phyloP scores from a whole-genome alignment of 1,140 invertebrate genomes.

The Apis cerana region DNA sequence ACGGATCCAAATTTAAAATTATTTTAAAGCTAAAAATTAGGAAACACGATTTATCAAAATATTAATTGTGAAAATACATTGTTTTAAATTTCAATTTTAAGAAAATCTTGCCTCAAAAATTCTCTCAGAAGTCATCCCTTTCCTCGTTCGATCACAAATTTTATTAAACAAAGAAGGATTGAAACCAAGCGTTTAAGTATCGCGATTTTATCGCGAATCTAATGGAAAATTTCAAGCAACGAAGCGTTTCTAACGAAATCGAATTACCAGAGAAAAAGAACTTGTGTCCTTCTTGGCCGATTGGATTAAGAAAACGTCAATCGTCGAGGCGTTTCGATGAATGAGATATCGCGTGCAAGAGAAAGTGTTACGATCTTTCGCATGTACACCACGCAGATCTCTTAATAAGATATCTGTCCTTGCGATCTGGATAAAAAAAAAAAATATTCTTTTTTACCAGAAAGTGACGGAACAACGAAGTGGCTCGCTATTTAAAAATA shows the following conservation, averaged over 20 bases:
- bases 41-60: no score
- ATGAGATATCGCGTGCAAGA: conserved; percentile 11
- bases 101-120: no score
- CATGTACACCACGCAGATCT: not conserved
- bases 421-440: not conserved
- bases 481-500: no score
- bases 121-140: no score
- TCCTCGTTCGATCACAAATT: no score
- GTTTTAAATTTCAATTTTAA: no score
- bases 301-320: not conserved
- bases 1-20: no score
- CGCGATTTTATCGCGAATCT: not conserved
- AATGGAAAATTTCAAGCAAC: not conserved
- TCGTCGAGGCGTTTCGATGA: conserved; percentile 8
- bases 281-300: not conserved
- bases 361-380: conserved; percentile 22
- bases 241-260: not conserved
- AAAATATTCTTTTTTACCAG: not conserved
- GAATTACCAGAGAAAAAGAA: not conserved
- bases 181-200: no score
- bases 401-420: conserved; percentile 10
- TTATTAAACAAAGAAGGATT: no score
- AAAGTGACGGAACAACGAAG: no score
- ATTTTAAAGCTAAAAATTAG: no score
- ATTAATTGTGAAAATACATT: no score